Base-by-base conservation (phyloP, 2,888 invertebrate genomes). In the Dendrolimus pini region DNA sequence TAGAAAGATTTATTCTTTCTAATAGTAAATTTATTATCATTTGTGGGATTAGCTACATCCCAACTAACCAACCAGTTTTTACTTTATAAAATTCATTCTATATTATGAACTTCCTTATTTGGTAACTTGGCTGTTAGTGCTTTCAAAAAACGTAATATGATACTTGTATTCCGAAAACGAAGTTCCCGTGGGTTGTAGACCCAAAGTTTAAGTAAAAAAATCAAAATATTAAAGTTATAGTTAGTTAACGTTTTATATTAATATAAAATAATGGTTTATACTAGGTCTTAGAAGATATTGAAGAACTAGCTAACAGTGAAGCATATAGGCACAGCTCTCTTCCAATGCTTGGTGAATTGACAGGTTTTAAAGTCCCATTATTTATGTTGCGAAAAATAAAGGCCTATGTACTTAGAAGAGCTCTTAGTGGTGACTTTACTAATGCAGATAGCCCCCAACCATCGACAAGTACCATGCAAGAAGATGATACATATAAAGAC, bases 321-420 rank as follows among this genome's bases (percentile, higher is more conserved):
- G 94, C 96, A 63, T 96, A 95, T 70, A 91, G 91, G 71, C 92
- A 93, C 72, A 94, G 85, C 68, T 93, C 94, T 0, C 87, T 93
- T 60, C 90, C 94, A 30, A 91, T 93, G 79, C 81, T 93, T 14
- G 93, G 94, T 55, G 95, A 95, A 72, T 79, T 96, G 61, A 93
- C 93, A 60, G 96, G 96, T 0, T 96, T 96, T 75, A 93, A 93
- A 76, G 94, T 94, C 1, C 96, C 96, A 9, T 91, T 92, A 30
- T 95, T 94, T 81, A 94, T 96, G 92, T 72, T 95, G 52, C 91
- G 93, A 61, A 96, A 96, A 85, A 95, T 96, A 76, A 93, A 93
- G 67, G 83, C 90, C 0, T 95, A 94, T 72, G 93, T 95, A 70
- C 62, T 82, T 42, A 89, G 83, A 64, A 74, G 81, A 61, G 74